Evolutionary conservation across 1,140 invertebrate species (phyloP), one percentile per base, ranked within the genome.

Genomic region (Tetragnatha versicolor): DNA sequence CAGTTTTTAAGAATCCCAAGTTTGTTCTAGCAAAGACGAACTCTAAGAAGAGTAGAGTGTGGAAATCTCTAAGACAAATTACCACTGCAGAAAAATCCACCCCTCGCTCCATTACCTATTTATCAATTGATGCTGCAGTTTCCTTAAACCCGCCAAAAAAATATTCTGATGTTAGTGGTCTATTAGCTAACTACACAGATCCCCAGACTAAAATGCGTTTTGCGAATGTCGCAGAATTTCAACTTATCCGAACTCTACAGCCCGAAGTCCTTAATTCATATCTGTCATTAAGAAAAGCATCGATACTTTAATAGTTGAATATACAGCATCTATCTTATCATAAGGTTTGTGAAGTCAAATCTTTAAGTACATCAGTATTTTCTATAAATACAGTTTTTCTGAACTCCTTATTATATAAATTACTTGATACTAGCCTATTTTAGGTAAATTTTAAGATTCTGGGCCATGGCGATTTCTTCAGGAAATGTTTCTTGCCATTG

Each of bases 181-280:
- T 87, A 79, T 84, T 91, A 90, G 93, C 94, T 55, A 91, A 91
- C 55, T 98, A 97, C 83, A 93, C 92, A 82, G 94, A 97, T 89
- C 93, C 95, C 25, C 92, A 95, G 83, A 95, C 93, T 12, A 94
- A 96, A 84, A 87, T 97, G 12, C 89, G 91, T 81, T 97, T 92
- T 86, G 90, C 92, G 51, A 93, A 91, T 85, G 88, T 90, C 47
- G 94, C 96, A 81, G 95, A 97, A 86, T 97, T 94, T 87, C 87
- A 90, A 17, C 92, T 93, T 27, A 90, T 96, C 31, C 88, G 92
- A 82, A 92, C 90, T 83, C 86, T 97, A 78, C 94, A 94, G 25
- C 94, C 93, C 89, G 94, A 97, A 84, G 94, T 96, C 81, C 93
- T 94, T 31, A 91, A 93, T 73, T 94, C 94, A 27, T 96, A 95